Conservation (phyloP, 2,797 vertebrate genomes). For the Phrynocephalus vlangalii region DNA sequence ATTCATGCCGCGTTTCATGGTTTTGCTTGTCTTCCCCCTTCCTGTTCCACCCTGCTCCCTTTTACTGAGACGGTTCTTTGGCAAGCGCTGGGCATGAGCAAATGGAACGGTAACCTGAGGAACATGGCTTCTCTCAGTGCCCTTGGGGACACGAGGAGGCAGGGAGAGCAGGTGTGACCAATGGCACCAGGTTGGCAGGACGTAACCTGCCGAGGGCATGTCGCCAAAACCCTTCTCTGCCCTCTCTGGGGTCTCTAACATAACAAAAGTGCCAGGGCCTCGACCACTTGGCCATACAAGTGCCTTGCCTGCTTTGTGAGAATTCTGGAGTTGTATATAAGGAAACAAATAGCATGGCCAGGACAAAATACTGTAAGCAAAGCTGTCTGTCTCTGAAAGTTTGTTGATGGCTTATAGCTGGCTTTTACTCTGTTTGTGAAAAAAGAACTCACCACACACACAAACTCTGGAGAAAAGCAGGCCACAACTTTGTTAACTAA, state of each 20-base stretch:
- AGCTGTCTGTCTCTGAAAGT: too few species aligned
- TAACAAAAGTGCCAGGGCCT: background rate
- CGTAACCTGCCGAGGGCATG: constrained; percentile 44
- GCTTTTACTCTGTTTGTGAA: too few species aligned
- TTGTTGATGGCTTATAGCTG: too few species aligned
- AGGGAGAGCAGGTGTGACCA: constrained; percentile 68
- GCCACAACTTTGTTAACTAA: too few species aligned
- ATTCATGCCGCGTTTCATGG: constrained; percentile 62
- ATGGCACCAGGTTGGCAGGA: constrained; percentile 52
- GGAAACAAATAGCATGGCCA: too few species aligned
- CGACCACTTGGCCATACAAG: constrained; percentile 10
- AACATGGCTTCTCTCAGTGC: constrained; percentile 55
- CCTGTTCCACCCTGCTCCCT: accelerated
- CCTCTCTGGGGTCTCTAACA: background rate
- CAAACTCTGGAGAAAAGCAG: too few species aligned
- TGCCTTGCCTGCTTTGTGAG: background rate
- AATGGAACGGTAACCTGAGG: constrained; percentile 73
- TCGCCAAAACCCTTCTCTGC: constrained; percentile 62
- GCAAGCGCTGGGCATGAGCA: constrained; percentile 75
- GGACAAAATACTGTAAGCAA: too few species aligned
- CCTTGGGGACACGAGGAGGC: background rate
- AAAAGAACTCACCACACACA: too few species aligned
- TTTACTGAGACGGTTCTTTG: constrained; percentile 68
- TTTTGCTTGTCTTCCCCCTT: constrained; percentile 27
- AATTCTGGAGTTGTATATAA: background rate